Percentiles rank a stretch among this genome's conserved stretches.
These are phyloP conservation scores for Uloborus diversus DNA, from an alignment of 1,140 invertebrate genomes.

Conservation along the genomic window DNA sequence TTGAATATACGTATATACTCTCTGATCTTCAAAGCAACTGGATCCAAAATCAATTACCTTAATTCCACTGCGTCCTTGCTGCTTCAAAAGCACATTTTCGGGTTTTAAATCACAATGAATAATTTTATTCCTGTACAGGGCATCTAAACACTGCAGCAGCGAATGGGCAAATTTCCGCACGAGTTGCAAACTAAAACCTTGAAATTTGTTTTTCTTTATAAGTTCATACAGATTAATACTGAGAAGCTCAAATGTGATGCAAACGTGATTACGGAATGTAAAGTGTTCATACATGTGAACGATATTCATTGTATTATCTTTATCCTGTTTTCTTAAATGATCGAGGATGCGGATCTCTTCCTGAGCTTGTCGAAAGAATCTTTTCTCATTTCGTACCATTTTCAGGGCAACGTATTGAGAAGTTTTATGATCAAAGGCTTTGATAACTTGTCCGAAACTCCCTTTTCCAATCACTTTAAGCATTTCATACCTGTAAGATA, in stretches of 20 bases:
- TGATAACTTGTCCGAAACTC: slow-evolving; percentile 98
- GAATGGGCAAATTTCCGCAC: slow-evolving; percentile 99
- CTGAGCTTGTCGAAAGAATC: slow-evolving; percentile 98
- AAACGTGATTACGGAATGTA: slow-evolving; percentile 98
- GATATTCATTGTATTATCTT: slow-evolving; percentile 99
- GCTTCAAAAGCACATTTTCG: slow-evolving; percentile 98
- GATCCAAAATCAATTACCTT: slow-evolving; percentile 99
- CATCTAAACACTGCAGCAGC: slow-evolving; percentile 94
- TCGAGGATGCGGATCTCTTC: slow-evolving; percentile 98
- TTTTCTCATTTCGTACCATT: slow-evolving; percentile 98
- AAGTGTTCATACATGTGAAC: slow-evolving; percentile 99
- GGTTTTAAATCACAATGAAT: slow-evolving; percentile 99
- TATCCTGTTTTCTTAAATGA: slow-evolving; percentile 95
- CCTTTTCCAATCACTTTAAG: slow-evolving; percentile 98
- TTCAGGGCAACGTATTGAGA: slow-evolving; percentile 94
- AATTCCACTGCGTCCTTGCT: slow-evolving; percentile 97
- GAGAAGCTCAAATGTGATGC: slow-evolving; percentile 98
- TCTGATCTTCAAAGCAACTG: slow-evolving; percentile 97
- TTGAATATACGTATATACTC: slow-evolving; percentile 99
- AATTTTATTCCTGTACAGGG: slow-evolving; percentile 94
- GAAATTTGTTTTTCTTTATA: slow-evolving; percentile 99
- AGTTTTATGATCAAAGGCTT: slow-evolving; percentile 97
- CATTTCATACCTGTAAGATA: slow-evolving; percentile 97
- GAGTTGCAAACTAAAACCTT: slow-evolving; percentile 94
- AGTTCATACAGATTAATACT: slow-evolving; percentile 99